These are phyloP conservation scores for Scortum barcoo DNA, from an alignment of 2,113 vertebrate species.

Conservation along the genomic window DNA sequence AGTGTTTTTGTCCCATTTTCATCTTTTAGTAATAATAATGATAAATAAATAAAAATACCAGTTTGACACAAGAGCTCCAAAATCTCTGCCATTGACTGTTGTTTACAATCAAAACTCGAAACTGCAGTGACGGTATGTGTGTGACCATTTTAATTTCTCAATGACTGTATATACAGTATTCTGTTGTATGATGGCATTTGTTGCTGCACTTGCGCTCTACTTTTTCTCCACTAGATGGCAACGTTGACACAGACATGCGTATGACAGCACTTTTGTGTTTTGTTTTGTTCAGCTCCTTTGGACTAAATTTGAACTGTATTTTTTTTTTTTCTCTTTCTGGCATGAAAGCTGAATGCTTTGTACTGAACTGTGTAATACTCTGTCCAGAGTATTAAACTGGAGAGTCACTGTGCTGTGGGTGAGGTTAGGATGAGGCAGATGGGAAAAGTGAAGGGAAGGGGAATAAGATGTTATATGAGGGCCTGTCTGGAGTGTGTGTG, in stretches of 20 bases:
- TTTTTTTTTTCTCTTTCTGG: too few relatives aligned
- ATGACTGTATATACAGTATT: neutral
- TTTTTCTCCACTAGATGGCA: slow-evolving; percentile 65
- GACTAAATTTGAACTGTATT: too few relatives aligned
- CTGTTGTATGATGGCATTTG: neutral
- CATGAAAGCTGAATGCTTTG: too few relatives aligned
- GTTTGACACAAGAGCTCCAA: neutral
- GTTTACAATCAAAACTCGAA: neutral
- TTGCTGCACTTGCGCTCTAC: neutral
- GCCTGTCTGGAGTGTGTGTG: neutral
- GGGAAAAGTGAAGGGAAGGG: too few relatives aligned
- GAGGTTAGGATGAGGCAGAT: too few relatives aligned
- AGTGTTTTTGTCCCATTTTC: neutral
- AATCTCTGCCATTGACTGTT: neutral
- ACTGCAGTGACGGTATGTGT: neutral
- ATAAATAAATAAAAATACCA: too few relatives aligned
- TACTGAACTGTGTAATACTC: too few relatives aligned
- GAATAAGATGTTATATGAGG: neutral
- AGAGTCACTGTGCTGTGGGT: too few relatives aligned
- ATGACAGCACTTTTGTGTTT: neutral
- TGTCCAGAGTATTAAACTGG: too few relatives aligned
- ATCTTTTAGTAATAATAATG: neutral
- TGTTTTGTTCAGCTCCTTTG: neutral
- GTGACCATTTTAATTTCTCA: neutral
- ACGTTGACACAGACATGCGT: slow-evolving; percentile 29